Conservation (phyloP, 2,888 invertebrate species). For the Pollenia amentaria region DNA sequence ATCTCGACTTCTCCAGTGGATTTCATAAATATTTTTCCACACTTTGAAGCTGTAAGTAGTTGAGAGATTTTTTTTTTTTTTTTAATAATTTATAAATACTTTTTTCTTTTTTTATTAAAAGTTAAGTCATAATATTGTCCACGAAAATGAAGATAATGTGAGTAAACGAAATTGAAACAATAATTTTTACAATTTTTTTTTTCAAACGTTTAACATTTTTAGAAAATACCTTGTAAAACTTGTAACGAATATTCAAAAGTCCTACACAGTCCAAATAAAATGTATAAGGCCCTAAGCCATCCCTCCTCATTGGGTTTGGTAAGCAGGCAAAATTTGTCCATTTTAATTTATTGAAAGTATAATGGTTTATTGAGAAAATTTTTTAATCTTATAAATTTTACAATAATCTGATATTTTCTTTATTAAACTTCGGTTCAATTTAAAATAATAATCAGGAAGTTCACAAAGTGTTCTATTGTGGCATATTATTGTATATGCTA, state of each 20-base stretch:
- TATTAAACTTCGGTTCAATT: no score
- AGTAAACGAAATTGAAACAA: neutral
- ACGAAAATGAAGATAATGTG: neutral
- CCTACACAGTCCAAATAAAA: neutral
- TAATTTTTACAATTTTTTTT: neutral
- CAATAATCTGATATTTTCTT: no score
- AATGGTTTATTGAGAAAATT: no score
- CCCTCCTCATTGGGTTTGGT: constrained; percentile 7
- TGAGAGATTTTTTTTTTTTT: neutral
- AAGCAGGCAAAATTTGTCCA: neutral
- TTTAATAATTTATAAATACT: no score
- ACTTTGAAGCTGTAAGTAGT: neutral
- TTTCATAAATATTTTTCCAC: constrained; percentile 17
- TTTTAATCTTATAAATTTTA: neutral
- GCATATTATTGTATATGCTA: no score
- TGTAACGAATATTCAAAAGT: neutral
- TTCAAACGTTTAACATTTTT: neutral
- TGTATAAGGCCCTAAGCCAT: neutral
- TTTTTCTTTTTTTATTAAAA: neutral
- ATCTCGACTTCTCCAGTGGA: neutral
- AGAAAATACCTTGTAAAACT: neutral
- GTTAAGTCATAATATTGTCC: neutral
- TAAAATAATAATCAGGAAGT: no score
- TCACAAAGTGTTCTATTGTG: no score
- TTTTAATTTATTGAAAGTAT: neutral